These are phyloP conservation scores for Drosophila varians DNA, from an alignment of 1,140 invertebrate species.

Conservation along the genomic window DNA sequence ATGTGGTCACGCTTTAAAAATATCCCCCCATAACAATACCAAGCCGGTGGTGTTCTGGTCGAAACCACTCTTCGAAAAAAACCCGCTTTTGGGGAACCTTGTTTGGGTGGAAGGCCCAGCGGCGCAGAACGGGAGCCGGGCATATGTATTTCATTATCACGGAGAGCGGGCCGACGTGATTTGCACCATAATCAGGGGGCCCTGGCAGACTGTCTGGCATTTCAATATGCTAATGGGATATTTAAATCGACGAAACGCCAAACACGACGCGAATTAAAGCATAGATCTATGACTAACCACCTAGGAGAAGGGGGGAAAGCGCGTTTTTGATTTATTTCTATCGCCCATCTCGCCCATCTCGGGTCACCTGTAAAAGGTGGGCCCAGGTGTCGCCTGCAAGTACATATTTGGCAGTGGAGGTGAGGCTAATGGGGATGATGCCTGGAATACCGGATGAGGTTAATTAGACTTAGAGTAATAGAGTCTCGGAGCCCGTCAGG, in stretches of 20 bases:
- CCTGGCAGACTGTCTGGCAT: conserved; percentile 62
- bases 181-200: conserved; percentile 53
- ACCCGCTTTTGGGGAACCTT: conserved; percentile 14
- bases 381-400: conserved; percentile 50
- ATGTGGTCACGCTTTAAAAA: conserved; percentile 79
- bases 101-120: conserved; percentile 14
- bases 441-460: conserved; percentile 48
- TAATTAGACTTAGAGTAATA: conserved; percentile 16
- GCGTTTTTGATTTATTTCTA: neutral
- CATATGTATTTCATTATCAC: conserved; percentile 52
- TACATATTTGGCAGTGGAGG: conserved; percentile 53
- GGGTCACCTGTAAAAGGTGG: conserved; percentile 29
- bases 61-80: conserved; percentile 36
- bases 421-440: conserved; percentile 41
- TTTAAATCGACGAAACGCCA: conserved; percentile 50
- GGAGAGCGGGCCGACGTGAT: conserved; percentile 36
- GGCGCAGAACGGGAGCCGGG: conserved; percentile 51
- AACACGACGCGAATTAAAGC: conserved; percentile 13
- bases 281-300: conserved; percentile 23
- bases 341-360: conserved; percentile 25
- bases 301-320: no score
- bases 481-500: conserved; percentile 8
- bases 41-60: conserved; percentile 31
- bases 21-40: conserved; percentile 50
- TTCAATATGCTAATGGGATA: conserved; percentile 66